phyloP scores from a whole-genome alignment of 2,797 vertebrate genomes.

The Chrosomus eos region DNA sequence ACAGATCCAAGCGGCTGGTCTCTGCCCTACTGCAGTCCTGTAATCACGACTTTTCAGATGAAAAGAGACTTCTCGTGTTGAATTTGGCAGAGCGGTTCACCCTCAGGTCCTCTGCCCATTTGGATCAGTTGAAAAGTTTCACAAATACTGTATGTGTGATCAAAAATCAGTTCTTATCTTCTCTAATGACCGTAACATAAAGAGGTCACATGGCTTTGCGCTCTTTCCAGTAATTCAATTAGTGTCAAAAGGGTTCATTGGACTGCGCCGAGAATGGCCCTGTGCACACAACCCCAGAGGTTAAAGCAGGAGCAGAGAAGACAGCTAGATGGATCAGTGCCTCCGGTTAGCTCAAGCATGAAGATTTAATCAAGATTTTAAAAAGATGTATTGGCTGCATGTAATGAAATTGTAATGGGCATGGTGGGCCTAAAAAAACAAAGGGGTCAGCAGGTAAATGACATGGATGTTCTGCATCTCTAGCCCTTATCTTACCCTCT shows the following conservation, averaged over 20 bases:
- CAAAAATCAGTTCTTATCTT: slow-evolving; percentile 16
- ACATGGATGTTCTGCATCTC: slow-evolving; percentile 30
- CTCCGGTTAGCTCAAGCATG: slow-evolving; percentile 58
- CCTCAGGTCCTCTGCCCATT: slow-evolving; percentile 30
- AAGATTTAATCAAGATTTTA: slow-evolving; percentile 63
- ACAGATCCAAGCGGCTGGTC: slow-evolving; percentile 43
- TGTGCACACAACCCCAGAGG: slow-evolving; percentile 45
- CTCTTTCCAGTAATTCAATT: slow-evolving; percentile 57
- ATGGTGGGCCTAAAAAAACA: slow-evolving; percentile 37
- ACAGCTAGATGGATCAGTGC: slow-evolving; percentile 56
- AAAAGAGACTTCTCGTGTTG: slow-evolving; percentile 42
- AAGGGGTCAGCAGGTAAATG: slow-evolving; percentile 49
- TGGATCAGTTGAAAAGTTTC: slow-evolving; percentile 26
- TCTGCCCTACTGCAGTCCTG: slow-evolving; percentile 39
- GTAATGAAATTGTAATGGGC: slow-evolving; percentile 59
- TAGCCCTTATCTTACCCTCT: slow-evolving; percentile 33
- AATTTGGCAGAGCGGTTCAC: slow-evolving; percentile 16
- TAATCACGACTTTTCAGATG: slow-evolving; percentile 52
- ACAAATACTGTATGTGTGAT: slow-evolving; percentile 25
- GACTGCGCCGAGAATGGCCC: slow-evolving; percentile 27
- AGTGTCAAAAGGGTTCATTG: slow-evolving; percentile 45
- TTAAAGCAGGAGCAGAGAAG: slow-evolving; percentile 58
- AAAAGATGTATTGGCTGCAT: slow-evolving; percentile 60
- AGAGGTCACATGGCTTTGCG: slow-evolving; percentile 45
- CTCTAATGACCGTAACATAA: slow-evolving; percentile 30